Percentiles rank a stretch among this genome's conserved stretches.
Conservation (phyloP, 1,140 invertebrate species). For the Micrasema longulum region DNA sequence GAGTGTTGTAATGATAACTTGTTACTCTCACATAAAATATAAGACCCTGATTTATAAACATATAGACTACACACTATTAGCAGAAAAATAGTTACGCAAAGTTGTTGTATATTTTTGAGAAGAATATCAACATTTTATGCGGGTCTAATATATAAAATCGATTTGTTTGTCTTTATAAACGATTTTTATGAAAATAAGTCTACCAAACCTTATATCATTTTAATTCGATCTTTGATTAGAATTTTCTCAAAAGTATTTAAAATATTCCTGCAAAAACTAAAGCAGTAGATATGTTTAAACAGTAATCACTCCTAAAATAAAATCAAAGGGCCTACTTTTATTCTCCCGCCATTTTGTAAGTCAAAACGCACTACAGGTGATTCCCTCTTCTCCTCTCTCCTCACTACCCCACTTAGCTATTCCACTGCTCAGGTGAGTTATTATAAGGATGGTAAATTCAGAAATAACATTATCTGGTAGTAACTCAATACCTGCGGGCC, state of each 20-base stretch:
- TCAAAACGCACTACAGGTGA: constrained; percentile 8
- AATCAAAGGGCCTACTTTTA: neutral
- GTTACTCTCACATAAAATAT: no score
- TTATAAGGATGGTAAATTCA: constrained; percentile 26
- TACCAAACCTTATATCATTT: no score
- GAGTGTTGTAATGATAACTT: no score
- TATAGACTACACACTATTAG: no score
- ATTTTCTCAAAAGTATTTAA: neutral
- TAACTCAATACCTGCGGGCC: constrained; percentile 48
- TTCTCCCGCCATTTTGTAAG: constrained; percentile 23
- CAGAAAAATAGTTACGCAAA: no score
- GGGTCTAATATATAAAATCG: no score
- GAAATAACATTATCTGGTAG: constrained; percentile 43
- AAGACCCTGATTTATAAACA: no score
- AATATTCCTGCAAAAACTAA: neutral
- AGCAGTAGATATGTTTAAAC: neutral
- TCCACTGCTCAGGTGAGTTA: constrained; percentile 29
- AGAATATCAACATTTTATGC: no score
- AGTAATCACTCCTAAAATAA: neutral
- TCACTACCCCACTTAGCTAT: neutral
- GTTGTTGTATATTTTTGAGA: no score
- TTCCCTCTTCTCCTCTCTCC: neutral
- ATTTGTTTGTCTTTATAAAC: no score
- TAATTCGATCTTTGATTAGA: neutral
- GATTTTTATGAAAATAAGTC: no score